phyloP scores from a whole-genome alignment of 2,113 vertebrate genomes.

The Seriola rivoliana region DNA sequence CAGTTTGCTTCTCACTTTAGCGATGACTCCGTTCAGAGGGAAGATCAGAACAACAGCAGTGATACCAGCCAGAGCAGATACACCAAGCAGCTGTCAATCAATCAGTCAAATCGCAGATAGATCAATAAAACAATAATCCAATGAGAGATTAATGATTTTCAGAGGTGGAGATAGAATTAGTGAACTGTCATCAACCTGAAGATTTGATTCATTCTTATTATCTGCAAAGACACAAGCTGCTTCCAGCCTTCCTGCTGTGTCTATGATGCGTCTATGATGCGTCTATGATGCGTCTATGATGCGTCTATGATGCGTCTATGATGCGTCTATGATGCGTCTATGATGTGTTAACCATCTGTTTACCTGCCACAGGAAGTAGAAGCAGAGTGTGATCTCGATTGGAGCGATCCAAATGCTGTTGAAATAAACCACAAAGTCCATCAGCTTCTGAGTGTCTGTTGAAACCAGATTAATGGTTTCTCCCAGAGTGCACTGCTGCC shows the following conservation, averaged over 20 bases:
- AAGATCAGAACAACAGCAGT: constrained; percentile 88
- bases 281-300: no score
- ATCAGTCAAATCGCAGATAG: background rate
- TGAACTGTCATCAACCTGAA: no score
- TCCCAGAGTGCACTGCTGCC: constrained; percentile 81
- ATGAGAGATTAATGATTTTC: no score
- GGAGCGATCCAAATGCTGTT: constrained; percentile 89
- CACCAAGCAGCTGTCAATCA: constrained; percentile 86
- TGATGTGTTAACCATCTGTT: constrained; percentile 43
- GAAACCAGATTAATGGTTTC: constrained; percentile 91
- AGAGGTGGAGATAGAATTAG: no score
- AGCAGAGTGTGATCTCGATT: constrained; percentile 88
- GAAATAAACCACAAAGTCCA: constrained; percentile 88
- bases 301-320: background rate
- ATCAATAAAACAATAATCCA: no score
- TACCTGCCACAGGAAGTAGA: constrained; percentile 93
- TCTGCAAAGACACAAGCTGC: no score
- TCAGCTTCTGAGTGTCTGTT: constrained; percentile 89
- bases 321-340: background rate
- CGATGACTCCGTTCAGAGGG: constrained; percentile 90
- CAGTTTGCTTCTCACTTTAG: constrained; percentile 87
- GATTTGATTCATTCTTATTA: no score
- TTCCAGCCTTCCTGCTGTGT: no score
- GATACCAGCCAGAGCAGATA: constrained; percentile 86
- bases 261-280: background rate